phyloP scores from a whole-genome alignment of 2,888 invertebrate genomes.

The Willowsia nigromaculata region DNA sequence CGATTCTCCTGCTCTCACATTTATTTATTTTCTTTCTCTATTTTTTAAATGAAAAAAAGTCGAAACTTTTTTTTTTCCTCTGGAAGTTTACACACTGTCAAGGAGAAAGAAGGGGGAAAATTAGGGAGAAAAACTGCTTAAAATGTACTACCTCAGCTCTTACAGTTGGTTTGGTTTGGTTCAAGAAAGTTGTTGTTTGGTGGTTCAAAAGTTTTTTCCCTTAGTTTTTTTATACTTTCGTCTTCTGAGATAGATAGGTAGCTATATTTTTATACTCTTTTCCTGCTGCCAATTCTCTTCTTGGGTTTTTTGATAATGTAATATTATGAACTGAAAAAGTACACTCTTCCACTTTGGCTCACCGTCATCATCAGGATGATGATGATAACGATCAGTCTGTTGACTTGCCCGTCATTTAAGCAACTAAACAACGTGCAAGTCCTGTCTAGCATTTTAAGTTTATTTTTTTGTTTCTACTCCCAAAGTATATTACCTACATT shows the following conservation, averaged over 20 bases:
- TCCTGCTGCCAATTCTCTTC: conserved; percentile 55
- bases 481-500: not conserved
- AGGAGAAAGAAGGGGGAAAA: not conserved
- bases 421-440: conserved; percentile 69
- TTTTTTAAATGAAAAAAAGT: conserved; percentile 56
- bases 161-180: conserved; percentile 1
- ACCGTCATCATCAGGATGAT: not conserved
- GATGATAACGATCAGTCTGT: conserved; percentile 29
- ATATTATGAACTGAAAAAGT: conserved; percentile 43
- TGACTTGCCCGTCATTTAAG: conserved; percentile 68
- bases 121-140: conserved; percentile 57
- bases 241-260: conserved; percentile 3
- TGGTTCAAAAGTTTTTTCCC: conserved; percentile 36
- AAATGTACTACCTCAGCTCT: conserved; percentile 65
- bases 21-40: conserved; percentile 5
- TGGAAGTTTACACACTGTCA: conserved; percentile 72
- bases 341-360: not conserved
- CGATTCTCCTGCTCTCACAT: not conserved
- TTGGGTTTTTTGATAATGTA: conserved; percentile 50
- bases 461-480: not conserved
- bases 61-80: conserved; percentile 57
- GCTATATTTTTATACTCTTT: conserved; percentile 20
- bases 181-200: conserved; percentile 8
- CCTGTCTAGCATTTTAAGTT: conserved; percentile 72
- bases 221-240: too few species aligned